Conservation (phyloP, 2,113 vertebrate genomes). For the Leucosticte australis region DNA sequence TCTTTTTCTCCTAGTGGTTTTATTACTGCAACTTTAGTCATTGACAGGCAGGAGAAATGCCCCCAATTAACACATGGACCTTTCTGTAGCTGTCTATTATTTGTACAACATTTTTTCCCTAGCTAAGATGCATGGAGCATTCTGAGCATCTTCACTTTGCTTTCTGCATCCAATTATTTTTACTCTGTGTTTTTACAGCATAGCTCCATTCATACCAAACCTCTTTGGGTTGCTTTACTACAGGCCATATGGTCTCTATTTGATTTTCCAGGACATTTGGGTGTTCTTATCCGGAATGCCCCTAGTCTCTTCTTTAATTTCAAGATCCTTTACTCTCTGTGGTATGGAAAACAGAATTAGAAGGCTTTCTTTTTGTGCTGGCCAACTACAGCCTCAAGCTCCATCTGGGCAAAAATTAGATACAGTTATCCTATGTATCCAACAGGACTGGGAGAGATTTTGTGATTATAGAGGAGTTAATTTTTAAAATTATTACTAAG, state of each 20-base stretch:
- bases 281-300: not conserved
- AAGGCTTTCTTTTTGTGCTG: not conserved
- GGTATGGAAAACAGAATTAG: not conserved
- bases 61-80: not conserved
- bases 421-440: rapidly evolving
- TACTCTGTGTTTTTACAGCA: not conserved
- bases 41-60: not conserved
- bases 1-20: not conserved
- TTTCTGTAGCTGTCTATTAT: not conserved
- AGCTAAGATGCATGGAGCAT: not conserved
- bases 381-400: not conserved
- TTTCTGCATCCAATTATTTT: constrained; percentile 11
- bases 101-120: not conserved
- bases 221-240: not conserved
- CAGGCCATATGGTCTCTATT: not conserved
- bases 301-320: not conserved
- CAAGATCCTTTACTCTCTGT: not conserved
- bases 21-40: not conserved
- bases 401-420: not conserved
- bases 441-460: not conserved
- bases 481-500: not conserved
- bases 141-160: not conserved
- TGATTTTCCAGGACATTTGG: not conserved
- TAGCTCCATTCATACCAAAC: not conserved
- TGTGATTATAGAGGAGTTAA: not conserved